Evolutionary conservation across 2,113 vertebrate species (phyloP), one percentile per base, ranked within the genome.

Genomic region (Morphnarchus princeps): DNA sequence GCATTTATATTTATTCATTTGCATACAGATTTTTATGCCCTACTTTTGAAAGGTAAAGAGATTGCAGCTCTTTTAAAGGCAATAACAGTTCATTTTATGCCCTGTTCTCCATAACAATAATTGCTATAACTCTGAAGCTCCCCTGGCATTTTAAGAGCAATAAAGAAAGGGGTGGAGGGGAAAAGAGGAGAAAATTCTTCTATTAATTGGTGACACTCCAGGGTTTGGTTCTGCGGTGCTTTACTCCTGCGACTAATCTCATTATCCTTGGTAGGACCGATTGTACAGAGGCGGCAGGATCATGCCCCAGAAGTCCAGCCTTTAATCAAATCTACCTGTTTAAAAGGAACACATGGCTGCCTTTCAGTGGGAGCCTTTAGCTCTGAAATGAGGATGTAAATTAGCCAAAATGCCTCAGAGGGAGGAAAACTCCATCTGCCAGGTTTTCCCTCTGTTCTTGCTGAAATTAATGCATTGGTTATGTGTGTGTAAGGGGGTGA

Each of bases 31-130:
- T 97, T 97, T 98, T 97, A 96, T 95, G 82, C 90, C 92, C 76
- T 96, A 52, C 66, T 96, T 88, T 79, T 95, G 90, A 90, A 98
- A 97, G 97, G 95, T 97, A 98, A 97, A 97, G 91, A 97, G 97
- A 97, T 97, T 95, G 94, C 94, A 93, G 91, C 93, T 98, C 96
- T 97, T 98, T 98, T 98, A 95, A 95, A 97, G 97, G 97, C 97
- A 98, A 96, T 98, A 98, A 98, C 95, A 95, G 95, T 98, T 97
- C 95, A 95, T 98, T 98, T 98, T 98, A 98, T 97, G 88, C 95
- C 95, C 95, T 95, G 91, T 97, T 98, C 98, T 98, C 96, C 96
- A 97, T 98, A 98, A 97, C 96, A 97, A 96, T 98, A 97, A 97
- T 97, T 97, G 94, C 97, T 97, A 95, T 98, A 97, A 96, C 97